Base-by-base conservation (phyloP, 2,888 invertebrate genomes). In the Cephus rjabovi region DNA sequence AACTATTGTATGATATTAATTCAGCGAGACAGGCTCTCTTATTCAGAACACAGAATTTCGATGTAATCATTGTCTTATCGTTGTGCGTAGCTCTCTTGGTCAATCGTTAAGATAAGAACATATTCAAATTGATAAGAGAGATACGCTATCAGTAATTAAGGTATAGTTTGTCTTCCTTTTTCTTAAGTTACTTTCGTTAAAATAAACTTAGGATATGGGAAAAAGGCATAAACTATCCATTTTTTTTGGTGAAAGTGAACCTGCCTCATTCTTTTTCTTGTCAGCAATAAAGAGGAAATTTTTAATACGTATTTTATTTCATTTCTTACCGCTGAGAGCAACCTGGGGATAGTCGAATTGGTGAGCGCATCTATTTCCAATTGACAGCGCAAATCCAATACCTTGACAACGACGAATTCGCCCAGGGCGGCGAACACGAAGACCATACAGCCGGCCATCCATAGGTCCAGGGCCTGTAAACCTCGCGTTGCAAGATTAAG, bases 391-490 rank as follows among this genome's bases (percentile, higher is more conserved):
- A 96, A 95, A 86, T 96, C 96, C 80, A 97, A 89, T 0, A 96
- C 96, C 92, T 96, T 96, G 12, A 96, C 96, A 1, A 97, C 95
- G 0, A 97, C 96, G 86, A 97, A 97, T 92, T 97, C 97, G 31
- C 95, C 95, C 33, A 97, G 92, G 0, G 97, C 96, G 0, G 96
- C 96, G 88, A 97, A 97, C 4, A 97, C 96, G 80, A 97, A 96
- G 86, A 96, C 94, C 96, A 97, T 97, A 87, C 97, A 97, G 9
- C 96, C 96, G 6, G 97, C 96, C 96, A 97, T 97, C 97, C 97
- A 97, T 12, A 97, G 92, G 90, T 97, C 97, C 70, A 97, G 91
- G 2, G 96, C 96, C 96, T 96, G 89, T 74, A 90, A 34, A n/a
- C 4, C 73, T 75, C 30, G 15, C 12, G 31, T 34, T 37, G 12